Percentiles rank a stretch among this genome's conserved stretches.
Evolutionary conservation across 1,140 invertebrate genomes (phyloP).

Genomic region (Eumeta japonica): DNA sequence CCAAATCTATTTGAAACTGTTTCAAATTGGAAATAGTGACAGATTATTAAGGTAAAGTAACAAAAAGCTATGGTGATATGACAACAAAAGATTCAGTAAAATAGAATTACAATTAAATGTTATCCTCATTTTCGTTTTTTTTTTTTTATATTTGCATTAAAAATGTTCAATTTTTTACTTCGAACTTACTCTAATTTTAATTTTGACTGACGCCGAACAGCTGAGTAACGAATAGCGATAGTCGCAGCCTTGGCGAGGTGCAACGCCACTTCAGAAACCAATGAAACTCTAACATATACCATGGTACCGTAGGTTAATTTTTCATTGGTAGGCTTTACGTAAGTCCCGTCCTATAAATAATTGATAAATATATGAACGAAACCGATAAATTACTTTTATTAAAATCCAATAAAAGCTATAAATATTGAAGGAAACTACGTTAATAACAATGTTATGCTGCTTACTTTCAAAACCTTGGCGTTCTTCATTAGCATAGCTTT

Average conservation of each 20-base stretch:
- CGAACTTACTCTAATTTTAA: slow-evolving; percentile 70
- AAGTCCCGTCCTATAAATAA: slow-evolving; percentile 79
- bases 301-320: slow-evolving; percentile 92
- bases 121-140: too few species aligned
- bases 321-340: slow-evolving; percentile 74
- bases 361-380: background rate
- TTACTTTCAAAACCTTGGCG: slow-evolving; percentile 71
- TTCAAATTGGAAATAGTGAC: slow-evolving; percentile 2
- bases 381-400: background rate
- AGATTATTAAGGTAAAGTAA: too few species aligned
- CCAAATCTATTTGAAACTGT: too few species aligned
- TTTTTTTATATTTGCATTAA: too few species aligned
- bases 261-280: slow-evolving; percentile 69
- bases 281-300: slow-evolving; percentile 85
- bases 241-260: slow-evolving; percentile 79
- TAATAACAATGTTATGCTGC: background rate
- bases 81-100: too few species aligned
- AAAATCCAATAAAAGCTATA: background rate
- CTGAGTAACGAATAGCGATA: slow-evolving; percentile 84
- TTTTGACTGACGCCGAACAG: slow-evolving; percentile 83
- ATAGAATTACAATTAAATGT: too few species aligned
- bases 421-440: background rate
- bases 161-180: background rate
- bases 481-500: slow-evolving; percentile 94
- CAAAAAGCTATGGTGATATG: too few species aligned